These are phyloP conservation scores for Microctenopoma stevenorrisi DNA, from an alignment of 2,797 vertebrate species.

Conservation along the genomic window DNA sequence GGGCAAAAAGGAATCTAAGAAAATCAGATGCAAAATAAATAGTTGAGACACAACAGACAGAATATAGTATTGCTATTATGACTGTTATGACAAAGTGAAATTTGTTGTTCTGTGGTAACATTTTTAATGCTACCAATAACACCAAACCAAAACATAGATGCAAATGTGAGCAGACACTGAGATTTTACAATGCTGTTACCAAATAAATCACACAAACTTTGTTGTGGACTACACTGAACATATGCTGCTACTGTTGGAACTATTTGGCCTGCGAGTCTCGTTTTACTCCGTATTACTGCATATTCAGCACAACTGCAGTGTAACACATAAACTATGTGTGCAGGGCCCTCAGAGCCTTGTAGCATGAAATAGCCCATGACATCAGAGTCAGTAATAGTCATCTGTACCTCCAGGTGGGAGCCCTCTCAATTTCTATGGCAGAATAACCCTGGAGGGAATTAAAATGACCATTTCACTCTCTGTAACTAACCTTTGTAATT, in stretches of 20 bases:
- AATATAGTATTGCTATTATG: too few relatives aligned
- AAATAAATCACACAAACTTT: too few relatives aligned
- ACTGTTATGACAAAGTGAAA: not conserved
- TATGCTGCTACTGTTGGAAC: too few relatives aligned
- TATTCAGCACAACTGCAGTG: too few relatives aligned
- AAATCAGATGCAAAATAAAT: not conserved
- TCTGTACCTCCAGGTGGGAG: conserved; percentile 40
- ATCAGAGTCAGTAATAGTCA: conserved; percentile 59
- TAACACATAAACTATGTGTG: too few relatives aligned
- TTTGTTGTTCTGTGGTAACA: not conserved
- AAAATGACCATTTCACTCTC: conserved; percentile 57
- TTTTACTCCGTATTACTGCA: too few relatives aligned
- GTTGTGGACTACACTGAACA: too few relatives aligned
- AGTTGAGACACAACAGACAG: not conserved
- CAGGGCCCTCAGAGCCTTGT: too few relatives aligned
- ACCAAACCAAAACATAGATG: not conserved
- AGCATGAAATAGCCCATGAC: not conserved
- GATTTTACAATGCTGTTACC: too few relatives aligned
- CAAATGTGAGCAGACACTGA: not conserved
- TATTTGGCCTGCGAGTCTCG: too few relatives aligned
- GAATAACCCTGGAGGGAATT: conserved; percentile 46
- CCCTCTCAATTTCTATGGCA: conserved; percentile 54
- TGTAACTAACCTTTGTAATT: conserved; percentile 30
- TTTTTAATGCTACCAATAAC: not conserved
- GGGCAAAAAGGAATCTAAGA: not conserved